Evolutionary conservation across 2,113 vertebrate species (phyloP).

Genomic region (Chionodraco myersi): DNA sequence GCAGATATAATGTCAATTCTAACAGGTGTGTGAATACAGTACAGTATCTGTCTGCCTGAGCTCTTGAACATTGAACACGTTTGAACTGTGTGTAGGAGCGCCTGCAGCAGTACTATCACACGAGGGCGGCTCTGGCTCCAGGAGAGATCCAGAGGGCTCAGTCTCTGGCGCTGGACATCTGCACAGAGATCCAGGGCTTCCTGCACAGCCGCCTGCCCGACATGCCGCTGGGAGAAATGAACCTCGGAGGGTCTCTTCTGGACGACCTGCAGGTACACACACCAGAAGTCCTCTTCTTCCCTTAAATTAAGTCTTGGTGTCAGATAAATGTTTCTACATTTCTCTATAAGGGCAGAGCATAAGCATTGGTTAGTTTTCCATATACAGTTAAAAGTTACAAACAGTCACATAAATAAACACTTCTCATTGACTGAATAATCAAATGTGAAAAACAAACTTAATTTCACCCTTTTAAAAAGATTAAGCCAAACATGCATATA

Average conservation of each 20-base stretch:
- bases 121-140: constrained; percentile 60
- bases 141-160: constrained; percentile 74
- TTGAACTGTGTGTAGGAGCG: constrained; percentile 78
- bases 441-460: no score
- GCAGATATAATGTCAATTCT: no score
- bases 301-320: no score
- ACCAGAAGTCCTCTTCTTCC: not conserved
- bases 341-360: no score
- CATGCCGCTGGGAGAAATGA: constrained; percentile 89
- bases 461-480: no score
- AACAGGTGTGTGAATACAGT: not conserved
- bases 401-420: no score
- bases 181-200: constrained; percentile 89
- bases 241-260: constrained; percentile 87
- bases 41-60: not conserved
- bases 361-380: no score
- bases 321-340: no score
- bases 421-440: no score
- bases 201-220: constrained; percentile 86
- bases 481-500: no score
- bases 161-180: constrained; percentile 87
- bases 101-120: constrained; percentile 86
- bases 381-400: no score
- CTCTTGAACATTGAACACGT: not conserved
- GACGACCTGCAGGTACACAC: constrained; percentile 83